Conservation (phyloP, 1,140 invertebrate species). For the Phocides pigmalion region DNA sequence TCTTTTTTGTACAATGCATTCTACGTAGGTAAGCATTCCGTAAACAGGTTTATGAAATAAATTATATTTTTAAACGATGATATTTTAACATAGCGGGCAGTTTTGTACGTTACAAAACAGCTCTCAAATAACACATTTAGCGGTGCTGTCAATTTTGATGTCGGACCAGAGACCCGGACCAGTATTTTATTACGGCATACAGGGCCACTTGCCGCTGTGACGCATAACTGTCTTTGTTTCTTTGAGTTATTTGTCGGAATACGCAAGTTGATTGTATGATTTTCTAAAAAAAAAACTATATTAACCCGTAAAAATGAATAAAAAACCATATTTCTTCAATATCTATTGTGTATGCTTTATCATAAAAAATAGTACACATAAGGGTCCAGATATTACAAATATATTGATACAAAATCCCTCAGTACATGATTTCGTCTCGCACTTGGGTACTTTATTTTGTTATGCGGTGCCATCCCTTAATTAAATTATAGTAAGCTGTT, state of each 20-base stretch:
- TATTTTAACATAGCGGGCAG: slow-evolving; percentile 26
- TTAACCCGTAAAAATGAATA: no score
- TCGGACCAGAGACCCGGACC: slow-evolving; percentile 2
- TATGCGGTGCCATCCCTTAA: slow-evolving; percentile 26
- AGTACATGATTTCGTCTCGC: no score
- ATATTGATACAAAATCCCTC: no score
- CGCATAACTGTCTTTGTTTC: slow-evolving; percentile 27
- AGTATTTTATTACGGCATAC: slow-evolving; percentile 33
- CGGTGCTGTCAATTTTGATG: slow-evolving; percentile 31
- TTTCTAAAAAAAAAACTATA: no score
- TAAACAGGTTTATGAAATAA: slow-evolving; percentile 35
- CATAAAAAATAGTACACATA: no score
- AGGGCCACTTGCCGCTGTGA: slow-evolving; percentile 12
- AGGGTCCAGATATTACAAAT: no score
- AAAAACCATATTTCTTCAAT: no score
- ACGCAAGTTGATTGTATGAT: no score
- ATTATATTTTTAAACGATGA: slow-evolving; percentile 13
- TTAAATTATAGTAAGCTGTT: slow-evolving; percentile 13
- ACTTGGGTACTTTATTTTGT: slow-evolving; percentile 11
- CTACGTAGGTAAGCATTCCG: slow-evolving; percentile 24
- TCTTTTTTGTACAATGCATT: slow-evolving; percentile 28
- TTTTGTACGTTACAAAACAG: slow-evolving; percentile 33
- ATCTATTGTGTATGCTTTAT: no score
- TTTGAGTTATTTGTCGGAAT: slow-evolving; percentile 30
- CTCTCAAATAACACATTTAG: slow-evolving; percentile 34